Conservation (phyloP, 2,888 invertebrate genomes). For the Hydropsyche betteni region DNA sequence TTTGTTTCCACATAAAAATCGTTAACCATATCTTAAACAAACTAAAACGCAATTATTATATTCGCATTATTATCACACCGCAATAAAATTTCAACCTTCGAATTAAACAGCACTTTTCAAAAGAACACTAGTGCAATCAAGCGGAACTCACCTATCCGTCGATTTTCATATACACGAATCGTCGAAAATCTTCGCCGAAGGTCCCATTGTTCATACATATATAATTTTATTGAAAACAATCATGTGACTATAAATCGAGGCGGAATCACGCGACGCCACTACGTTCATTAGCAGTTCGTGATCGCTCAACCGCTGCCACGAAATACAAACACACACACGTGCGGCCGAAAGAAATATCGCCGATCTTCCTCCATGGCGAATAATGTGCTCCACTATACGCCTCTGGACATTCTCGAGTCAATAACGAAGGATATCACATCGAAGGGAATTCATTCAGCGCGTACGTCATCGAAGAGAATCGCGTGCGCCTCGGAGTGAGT, state of each 20-base stretch:
- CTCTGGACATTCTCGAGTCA: slow-evolving; percentile 40
- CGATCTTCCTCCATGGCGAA: slow-evolving; percentile 32
- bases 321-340: slow-evolving; percentile 1
- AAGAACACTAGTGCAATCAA: slow-evolving; percentile 33
- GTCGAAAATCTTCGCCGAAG: background rate
- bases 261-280: slow-evolving; percentile 38
- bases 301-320: slow-evolving; percentile 25
- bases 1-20: too few relatives aligned
- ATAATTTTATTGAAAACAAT: slow-evolving; percentile 16
- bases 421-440: slow-evolving; percentile 33
- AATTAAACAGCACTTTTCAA: too few relatives aligned
- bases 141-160: slow-evolving; percentile 40
- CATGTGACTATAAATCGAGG: slow-evolving; percentile 28
- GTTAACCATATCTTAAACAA: too few relatives aligned
- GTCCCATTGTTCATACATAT: background rate
- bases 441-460: slow-evolving; percentile 3
- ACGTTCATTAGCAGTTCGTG: slow-evolving; percentile 37
- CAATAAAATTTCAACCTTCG: too few relatives aligned
- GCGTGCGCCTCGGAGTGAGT: background rate
- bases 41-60: too few relatives aligned
- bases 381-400: slow-evolving; percentile 40
- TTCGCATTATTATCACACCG: too few relatives aligned
- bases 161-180: slow-evolving; percentile 33
- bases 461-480: slow-evolving; percentile 16
- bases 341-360: slow-evolving; percentile 24